Conservation (phyloP, 92 coral and sea anemone genomes). For the Isaurus tuberculatus region DNA sequence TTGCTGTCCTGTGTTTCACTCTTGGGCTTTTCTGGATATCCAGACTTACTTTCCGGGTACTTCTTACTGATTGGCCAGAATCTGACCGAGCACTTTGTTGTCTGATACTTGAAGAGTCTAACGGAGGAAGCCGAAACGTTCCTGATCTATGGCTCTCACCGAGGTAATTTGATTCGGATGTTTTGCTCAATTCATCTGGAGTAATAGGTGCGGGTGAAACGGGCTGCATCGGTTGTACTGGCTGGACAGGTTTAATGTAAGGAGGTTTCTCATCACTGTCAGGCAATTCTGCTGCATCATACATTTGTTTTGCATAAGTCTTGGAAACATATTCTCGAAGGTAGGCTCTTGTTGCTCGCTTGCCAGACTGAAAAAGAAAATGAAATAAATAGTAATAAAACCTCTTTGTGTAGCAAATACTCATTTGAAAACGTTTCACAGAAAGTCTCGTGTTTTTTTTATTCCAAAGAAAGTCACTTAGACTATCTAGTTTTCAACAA, state of each 20-base stretch:
- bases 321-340: slow-evolving; percentile 76
- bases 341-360: slow-evolving; percentile 95
- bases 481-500: too few relatives aligned
- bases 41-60: slow-evolving; percentile 80
- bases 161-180: neutral
- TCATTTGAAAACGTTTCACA: too few relatives aligned
- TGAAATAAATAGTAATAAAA: neutral
- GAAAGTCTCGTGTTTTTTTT: too few relatives aligned
- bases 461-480: too few relatives aligned
- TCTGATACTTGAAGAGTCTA: neutral
- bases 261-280: neutral
- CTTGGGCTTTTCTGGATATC: slow-evolving; percentile 72
- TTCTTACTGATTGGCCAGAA: slow-evolving; percentile 80
- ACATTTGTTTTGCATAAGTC: slow-evolving; percentile 42
- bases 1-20: slow-evolving; percentile 41
- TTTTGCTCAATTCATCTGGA: slow-evolving; percentile 23
- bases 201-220: slow-evolving; percentile 10
- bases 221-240: slow-evolving; percentile 15
- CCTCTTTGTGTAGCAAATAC: too few relatives aligned
- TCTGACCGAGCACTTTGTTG: slow-evolving; percentile 24
- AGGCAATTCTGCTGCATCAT: slow-evolving; percentile 28
- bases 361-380: slow-evolving; percentile 76
- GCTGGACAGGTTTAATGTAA: slow-evolving; percentile 19
- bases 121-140: slow-evolving; percentile 62
- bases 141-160: slow-evolving; percentile 36